A percentile compares a stretch with the other conserved stretches of the same genome.
phyloP scores from a whole-genome alignment of 2,888 invertebrate species.

The Pandemis corylana region DNA sequence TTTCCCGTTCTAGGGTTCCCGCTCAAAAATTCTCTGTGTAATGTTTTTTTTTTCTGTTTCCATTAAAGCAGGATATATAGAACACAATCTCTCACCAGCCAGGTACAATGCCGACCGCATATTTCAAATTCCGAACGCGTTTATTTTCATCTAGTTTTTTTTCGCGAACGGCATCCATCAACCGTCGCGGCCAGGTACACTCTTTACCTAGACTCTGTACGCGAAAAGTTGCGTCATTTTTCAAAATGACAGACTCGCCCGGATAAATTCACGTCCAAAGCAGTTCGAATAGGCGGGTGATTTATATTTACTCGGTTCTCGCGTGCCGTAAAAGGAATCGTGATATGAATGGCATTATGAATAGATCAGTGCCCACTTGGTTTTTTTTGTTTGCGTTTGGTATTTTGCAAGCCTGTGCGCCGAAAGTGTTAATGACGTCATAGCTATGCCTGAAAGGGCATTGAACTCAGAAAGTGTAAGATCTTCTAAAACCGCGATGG shows the following conservation, averaged over 20 bases:
- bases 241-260: constrained; percentile 68
- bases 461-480: background rate
- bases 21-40: too few relatives aligned
- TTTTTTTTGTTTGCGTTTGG: constrained; percentile 16
- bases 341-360: constrained; percentile 45
- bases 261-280: constrained; percentile 57
- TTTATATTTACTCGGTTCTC: constrained; percentile 60
- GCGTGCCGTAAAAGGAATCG: constrained; percentile 53
- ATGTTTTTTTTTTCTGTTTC: background rate
- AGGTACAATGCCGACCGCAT: constrained; percentile 5
- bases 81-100: constrained; percentile 8
- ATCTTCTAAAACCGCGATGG: background rate
- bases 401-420: background rate
- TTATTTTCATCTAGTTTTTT: constrained; percentile 32
- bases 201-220: constrained; percentile 26
- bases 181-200: constrained; percentile 42
- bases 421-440: background rate
- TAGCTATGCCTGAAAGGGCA: background rate
- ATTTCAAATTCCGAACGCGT: constrained; percentile 37
- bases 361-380: constrained; percentile 29
- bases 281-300: constrained; percentile 53
- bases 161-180: constrained; percentile 41
- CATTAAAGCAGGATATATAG: constrained; percentile 5
- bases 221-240: constrained; percentile 66
- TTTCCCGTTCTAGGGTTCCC: too few relatives aligned